Evolutionary conservation across 2,113 vertebrate species (phyloP).

Genomic region (Hemiscyllium ocellatum): DNA sequence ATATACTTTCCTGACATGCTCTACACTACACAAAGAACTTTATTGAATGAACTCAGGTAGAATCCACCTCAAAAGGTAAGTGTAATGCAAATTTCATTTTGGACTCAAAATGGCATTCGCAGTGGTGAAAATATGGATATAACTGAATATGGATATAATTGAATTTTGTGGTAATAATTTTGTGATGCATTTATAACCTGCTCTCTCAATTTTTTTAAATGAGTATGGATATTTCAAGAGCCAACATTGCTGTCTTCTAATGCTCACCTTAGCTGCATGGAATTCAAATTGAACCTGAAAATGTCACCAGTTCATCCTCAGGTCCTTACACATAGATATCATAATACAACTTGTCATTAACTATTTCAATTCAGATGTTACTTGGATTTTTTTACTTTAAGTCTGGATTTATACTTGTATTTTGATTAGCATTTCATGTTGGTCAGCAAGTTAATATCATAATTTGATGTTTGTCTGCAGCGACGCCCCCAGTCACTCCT

Average conservation of each 20-base stretch:
- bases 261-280: background rate
- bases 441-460: background rate
- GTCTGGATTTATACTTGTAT: background rate
- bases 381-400: background rate
- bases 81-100: background rate
- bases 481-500: background rate
- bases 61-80: background rate
- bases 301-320: background rate
- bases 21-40: background rate
- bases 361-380: background rate
- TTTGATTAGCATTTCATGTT: background rate
- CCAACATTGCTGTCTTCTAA: background rate
- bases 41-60: background rate
- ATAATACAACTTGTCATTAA: background rate
- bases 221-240: background rate
- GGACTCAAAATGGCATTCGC: background rate
- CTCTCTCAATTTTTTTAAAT: background rate
- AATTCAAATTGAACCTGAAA: conserved; percentile 16
- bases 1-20: background rate
- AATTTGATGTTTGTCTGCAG: background rate
- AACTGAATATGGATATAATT: background rate
- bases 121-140: background rate
- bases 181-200: background rate
- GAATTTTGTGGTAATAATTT: background rate
- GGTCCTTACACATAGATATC: background rate